Evolutionary conservation across 1,140 invertebrate species (phyloP).

Genomic region (Nylanderia fulva): DNA sequence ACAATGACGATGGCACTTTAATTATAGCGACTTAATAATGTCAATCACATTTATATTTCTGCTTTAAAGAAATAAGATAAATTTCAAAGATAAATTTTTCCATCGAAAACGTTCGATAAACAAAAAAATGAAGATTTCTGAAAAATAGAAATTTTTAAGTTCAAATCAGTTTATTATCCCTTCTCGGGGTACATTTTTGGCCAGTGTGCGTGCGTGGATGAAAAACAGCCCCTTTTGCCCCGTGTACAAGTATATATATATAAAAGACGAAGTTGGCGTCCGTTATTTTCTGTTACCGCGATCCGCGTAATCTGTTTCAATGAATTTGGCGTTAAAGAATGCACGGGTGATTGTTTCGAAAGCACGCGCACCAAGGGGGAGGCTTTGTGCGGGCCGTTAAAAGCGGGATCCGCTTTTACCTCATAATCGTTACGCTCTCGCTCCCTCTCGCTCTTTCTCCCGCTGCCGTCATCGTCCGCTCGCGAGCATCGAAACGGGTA

Average conservation of each 20-base stretch:
- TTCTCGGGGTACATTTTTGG: neutral
- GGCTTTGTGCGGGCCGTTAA: constrained; percentile 50
- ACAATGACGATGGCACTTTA: constrained; percentile 37
- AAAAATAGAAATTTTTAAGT: neutral
- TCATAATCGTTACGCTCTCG: constrained; percentile 38
- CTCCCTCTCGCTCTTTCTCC: neutral
- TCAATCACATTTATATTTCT: no score
- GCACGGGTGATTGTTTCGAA: constrained; percentile 49
- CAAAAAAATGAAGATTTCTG: neutral
- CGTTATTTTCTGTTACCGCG: constrained; percentile 34
- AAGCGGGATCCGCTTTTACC: constrained; percentile 54
- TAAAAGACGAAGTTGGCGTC: neutral
- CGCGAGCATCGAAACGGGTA: constrained; percentile 57
- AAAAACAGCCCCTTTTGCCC: neutral
- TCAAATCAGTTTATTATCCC: neutral
- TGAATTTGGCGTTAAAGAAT: constrained; percentile 58
- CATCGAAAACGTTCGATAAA: neutral
- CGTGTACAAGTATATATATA: no score
- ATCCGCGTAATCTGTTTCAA: constrained; percentile 50
- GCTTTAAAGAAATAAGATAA: no score
- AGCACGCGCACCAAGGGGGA: neutral
- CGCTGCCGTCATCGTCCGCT: neutral
- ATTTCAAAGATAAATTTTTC: no score
- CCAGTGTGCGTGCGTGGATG: no score
- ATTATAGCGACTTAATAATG: constrained; percentile 39